Conservation (phyloP, 2,888 invertebrate species). For the Drosophila birchii region DNA sequence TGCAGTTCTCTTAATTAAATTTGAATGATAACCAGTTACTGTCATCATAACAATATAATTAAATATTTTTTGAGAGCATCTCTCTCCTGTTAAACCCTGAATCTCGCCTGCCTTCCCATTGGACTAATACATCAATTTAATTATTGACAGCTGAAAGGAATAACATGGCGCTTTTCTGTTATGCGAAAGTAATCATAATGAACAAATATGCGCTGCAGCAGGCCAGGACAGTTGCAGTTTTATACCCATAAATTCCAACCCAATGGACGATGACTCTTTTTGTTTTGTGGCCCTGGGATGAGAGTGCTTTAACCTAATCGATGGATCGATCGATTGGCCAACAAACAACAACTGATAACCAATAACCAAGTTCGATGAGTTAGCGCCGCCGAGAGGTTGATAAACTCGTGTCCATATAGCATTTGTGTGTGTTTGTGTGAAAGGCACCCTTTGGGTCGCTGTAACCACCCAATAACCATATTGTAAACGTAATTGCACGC, state of each 20-base stretch:
- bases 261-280: conserved; percentile 10
- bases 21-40: background rate
- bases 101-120: background rate
- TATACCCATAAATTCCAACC: conserved; percentile 17
- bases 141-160: conserved; percentile 52
- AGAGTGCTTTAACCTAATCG: conserved; percentile 70
- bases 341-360: conserved; percentile 67
- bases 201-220: conserved; percentile 32
- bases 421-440: conserved; percentile 3
- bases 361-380: conserved; percentile 51
- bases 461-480: conserved; percentile 25
- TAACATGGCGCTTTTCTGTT: conserved; percentile 32
- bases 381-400: conserved; percentile 60
- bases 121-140: conserved; percentile 70
- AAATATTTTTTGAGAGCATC: background rate
- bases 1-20: background rate
- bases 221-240: background rate
- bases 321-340: conserved; percentile 75
- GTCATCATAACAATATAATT: conserved; percentile 6
- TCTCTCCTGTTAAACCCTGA: background rate
- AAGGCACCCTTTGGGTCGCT: conserved; percentile 1
- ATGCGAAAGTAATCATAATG: conserved; percentile 38
- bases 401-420: conserved; percentile 58
- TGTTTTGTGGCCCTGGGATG: conserved; percentile 36
- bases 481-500: conserved; percentile 66